Evolutionary conservation across 2,113 vertebrate genomes (phyloP).

Genomic region (Lagopus muta): DNA sequence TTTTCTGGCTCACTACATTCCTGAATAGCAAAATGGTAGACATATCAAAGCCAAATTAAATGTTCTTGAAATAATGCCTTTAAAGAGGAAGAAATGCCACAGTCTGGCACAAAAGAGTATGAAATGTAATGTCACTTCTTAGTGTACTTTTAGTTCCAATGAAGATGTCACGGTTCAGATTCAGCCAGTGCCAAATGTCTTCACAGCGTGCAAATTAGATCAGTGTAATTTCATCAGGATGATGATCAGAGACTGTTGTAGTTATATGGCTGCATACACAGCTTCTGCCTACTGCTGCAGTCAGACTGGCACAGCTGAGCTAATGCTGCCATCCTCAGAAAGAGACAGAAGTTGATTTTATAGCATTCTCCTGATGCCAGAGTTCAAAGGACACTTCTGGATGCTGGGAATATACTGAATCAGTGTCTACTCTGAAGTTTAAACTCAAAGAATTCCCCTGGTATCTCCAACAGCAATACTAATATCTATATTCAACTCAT

Average conservation of each 20-base stretch:
- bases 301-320: slow-evolving; percentile 76
- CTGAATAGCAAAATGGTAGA: slow-evolving; percentile 78
- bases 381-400: slow-evolving; percentile 39
- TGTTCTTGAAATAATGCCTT: slow-evolving; percentile 83
- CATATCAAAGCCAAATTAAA: slow-evolving; percentile 81
- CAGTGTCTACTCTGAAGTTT: neutral
- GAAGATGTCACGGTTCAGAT: slow-evolving; percentile 85
- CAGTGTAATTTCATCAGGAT: slow-evolving; percentile 88
- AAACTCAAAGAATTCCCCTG: neutral
- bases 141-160: slow-evolving; percentile 81
- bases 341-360: slow-evolving; percentile 58
- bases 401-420: neutral
- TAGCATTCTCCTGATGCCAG: slow-evolving; percentile 30
- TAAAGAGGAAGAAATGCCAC: slow-evolving; percentile 78
- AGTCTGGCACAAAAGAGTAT: slow-evolving; percentile 73
- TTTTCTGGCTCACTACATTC: slow-evolving; percentile 81
- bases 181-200: slow-evolving; percentile 85
- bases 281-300: slow-evolving; percentile 74
- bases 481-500: neutral
- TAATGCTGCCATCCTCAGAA: slow-evolving; percentile 68
- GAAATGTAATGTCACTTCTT: slow-evolving; percentile 78
- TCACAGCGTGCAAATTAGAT: slow-evolving; percentile 88
- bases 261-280: slow-evolving; percentile 76
- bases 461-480: neutral
- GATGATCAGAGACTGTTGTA: slow-evolving; percentile 79